Evolutionary conservation across 2,888 invertebrate species (phyloP), one percentile per base, ranked within the genome.

Genomic region (Bhutanitis thaidina): DNA sequence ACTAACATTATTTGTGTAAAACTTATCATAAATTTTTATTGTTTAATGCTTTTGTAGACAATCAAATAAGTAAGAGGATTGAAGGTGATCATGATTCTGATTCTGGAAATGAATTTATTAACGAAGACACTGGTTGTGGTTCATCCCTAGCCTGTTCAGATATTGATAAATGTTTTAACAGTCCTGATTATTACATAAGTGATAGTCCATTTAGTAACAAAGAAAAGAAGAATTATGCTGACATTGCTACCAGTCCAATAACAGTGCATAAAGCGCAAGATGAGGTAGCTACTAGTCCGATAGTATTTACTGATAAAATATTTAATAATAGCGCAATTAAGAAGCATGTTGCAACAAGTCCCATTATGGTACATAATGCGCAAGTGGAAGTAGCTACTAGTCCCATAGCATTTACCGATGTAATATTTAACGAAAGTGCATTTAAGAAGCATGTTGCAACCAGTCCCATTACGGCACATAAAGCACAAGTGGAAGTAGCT

Each of bases 41-140:
- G 2, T 34, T 34, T n/a, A 12, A 12, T 20, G 3, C 3, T 2
- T 39, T 50, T 48, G 34, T 25, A 51, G 58, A 55, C 9, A 4
- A 10, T 7, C 27, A 27, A 15, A 12, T 7, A 27, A 27, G 4
- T 4, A 4, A 27, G 27, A 49, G 46, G 53, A 30, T 36, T 48
- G 55, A 63, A 30, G 58, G 54, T 45, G 62, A 61, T 40, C 51
- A 52, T 12, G 65, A 65, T 49, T 67, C 65, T 15, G 66, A 69
- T 58, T 64, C 53, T 38, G 66, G 64, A 49, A 66, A 69, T 63
- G 80, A 76, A 59, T 55, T 63, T 16, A 64, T 69, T 4, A 86
- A 82, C 60, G 63, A 77, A 45, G 89, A 89, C 56, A 84, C 86
- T 1, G 88, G 89, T 1, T 61, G 80, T 39, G 88, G 86, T 8